Percentiles rank a stretch among this genome's conserved stretches.
These are phyloP conservation scores for Drepana falcataria DNA, from an alignment of 2,888 invertebrate species.

Conservation along the genomic window DNA sequence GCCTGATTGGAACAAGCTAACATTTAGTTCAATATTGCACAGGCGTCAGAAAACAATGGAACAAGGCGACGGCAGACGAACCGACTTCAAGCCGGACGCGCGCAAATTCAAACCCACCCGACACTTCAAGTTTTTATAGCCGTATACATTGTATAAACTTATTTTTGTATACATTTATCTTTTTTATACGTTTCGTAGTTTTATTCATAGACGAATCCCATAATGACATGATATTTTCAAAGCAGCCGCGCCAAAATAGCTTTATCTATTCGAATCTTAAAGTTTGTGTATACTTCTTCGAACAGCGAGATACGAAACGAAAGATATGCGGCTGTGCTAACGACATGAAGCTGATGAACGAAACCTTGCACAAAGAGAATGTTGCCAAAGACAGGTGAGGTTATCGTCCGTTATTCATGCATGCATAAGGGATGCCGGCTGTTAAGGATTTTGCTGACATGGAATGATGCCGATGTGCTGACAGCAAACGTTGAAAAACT, in stretches of 20 bases:
- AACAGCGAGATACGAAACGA: conserved; percentile 29
- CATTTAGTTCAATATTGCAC: conserved; percentile 5
- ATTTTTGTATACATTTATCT: conserved; percentile 7
- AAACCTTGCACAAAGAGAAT: conserved; percentile 51
- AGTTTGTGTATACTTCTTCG: conserved; percentile 5
- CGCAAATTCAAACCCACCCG: conserved; percentile 20
- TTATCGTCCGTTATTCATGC: no score
- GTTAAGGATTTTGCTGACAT: no score
- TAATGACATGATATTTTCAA: not conserved
- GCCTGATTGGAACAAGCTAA: not conserved
- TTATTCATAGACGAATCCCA: not conserved
- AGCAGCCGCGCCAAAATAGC: not conserved
- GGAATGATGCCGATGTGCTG: no score
- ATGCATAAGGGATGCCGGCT: no score
- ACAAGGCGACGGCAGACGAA: conserved; percentile 36
- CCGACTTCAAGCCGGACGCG: conserved; percentile 19
- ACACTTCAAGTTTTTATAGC: conserved; percentile 25
- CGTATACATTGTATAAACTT: conserved; percentile 6
- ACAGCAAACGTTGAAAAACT: no score
- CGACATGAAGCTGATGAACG: conserved; percentile 47
- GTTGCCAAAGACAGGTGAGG: conserved; percentile 51
- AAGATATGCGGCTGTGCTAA: conserved; percentile 20
- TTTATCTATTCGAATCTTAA: not conserved
- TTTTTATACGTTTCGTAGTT: conserved; percentile 10
- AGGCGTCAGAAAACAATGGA: conserved; percentile 43